Base-by-base conservation (phyloP, 2,888 invertebrate species). In the Fragum sueziense region DNA sequence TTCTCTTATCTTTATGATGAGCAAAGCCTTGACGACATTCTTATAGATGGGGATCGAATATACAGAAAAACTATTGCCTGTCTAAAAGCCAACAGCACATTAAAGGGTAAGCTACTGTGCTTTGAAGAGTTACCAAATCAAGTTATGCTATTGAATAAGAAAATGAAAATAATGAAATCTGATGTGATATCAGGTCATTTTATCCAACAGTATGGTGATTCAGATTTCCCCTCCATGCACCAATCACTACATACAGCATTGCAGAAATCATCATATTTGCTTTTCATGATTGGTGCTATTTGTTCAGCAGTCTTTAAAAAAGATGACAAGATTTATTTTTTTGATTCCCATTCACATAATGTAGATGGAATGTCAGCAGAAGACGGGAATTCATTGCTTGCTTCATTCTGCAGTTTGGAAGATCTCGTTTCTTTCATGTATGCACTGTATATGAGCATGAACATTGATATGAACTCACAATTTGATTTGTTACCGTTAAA, bases 271-370 rank as follows among this genome's bases (percentile, higher is more conserved):
- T 34, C 52, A 11, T n/a, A 61, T 34, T 14, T 77, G 0, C 52
- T 77, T 3, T 3, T 77, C 14, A 73, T 77, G 72, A 77, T 71
- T 69, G 72, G 77, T 2, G 17, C 72, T 27, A 25, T 78, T 34
- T 78, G 78, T 62, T 78, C 78, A 62, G 73, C 73, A 22, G 65
- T 78, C 25, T 69, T 65, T 27, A 33, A 33, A 29, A 52, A 61
- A 29, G 52, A 78, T 52, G 54, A 70, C 27, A 27, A 62, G 17
- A 69, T 61, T 59, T 73, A 51, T n/a, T 77, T 78, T 17, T 78
- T 78, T 78, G 73, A 78, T 41, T 77, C 77, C 17, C 77, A 77
- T 69, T 68, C 77, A 7, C 77, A 77, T 77, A 72, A 72, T 11
- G 2, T 6, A 34, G 62, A 73, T 62, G 77, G 77, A 31, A 73